Base-by-base conservation (phyloP, 2,113 vertebrate genomes). In the Pelecanoides urinatrix region DNA sequence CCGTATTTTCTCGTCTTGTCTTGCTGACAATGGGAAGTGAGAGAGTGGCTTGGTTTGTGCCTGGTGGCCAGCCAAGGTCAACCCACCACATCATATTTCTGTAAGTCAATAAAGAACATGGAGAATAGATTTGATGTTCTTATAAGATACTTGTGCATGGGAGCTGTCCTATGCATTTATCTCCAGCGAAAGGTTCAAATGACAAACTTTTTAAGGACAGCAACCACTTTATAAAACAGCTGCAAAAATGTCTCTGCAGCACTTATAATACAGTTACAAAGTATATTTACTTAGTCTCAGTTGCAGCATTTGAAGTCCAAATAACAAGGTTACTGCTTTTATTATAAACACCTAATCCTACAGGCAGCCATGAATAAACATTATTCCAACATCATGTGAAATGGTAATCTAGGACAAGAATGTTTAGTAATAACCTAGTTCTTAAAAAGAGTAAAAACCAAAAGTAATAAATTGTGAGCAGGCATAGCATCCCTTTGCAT, bases 41-140 rank as follows among this genome's bases (percentile, higher is more conserved):
- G 27, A 73, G 42, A 73, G 17, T 1, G 5, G 5, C 12, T 44
- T 84, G 11, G n/a, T 63, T 77, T 3, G 6, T 0, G 1, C 5
- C 16, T 44, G 5, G 6, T 4, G 2, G 17, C 13, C 67, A 67
- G 21, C 1, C 49, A 73, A 72, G 4, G 16, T 49, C n/a, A 91
- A 22, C 16, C 23, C 53, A 65, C 5, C 8, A 72, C 58, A 38
- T 26, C 5, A 23, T 45, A 65, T 14, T 38, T 3, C 26, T 83
- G 21, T 19, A 83, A 79, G n/a, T 40, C n/a, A 82, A 1, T 25
- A 62, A 61, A 44, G 13, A 72, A 3, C 10, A 5, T 29, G 10
- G 12, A 38, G 32, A 59, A 55, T 9, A 59, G 2, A 2, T 76
- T 16, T 75, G 32, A 27, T 65, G 22, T 23, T 61, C 49, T 71